Conservation (phyloP, 2,797 vertebrate genomes). For the Periophthalmus magnuspinnatus region DNA sequence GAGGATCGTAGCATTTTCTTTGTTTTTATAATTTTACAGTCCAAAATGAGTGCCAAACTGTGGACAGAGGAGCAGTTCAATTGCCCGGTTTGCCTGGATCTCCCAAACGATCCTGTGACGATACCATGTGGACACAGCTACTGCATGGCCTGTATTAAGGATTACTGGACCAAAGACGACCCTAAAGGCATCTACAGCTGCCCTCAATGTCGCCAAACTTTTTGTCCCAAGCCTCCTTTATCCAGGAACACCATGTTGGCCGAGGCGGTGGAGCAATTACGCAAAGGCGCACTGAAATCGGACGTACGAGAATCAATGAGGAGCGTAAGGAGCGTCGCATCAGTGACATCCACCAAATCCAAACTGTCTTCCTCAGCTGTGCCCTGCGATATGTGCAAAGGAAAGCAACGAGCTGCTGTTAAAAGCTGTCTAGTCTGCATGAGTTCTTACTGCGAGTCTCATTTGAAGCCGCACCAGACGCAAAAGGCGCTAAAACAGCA, state of each 20-base stretch:
- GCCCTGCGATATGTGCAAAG: slow-evolving; percentile 75
- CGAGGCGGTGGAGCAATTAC: slow-evolving; percentile 81
- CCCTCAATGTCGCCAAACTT: slow-evolving; percentile 78
- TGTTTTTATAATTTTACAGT: neutral
- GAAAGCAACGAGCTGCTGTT: slow-evolving; percentile 54
- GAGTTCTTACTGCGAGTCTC: slow-evolving; percentile 77
- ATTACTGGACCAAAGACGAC: slow-evolving; percentile 79
- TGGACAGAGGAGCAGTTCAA: slow-evolving; percentile 86
- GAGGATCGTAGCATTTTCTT: neutral
- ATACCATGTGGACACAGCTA: slow-evolving; percentile 85
- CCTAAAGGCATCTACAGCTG: slow-evolving; percentile 76
- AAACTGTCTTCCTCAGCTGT: slow-evolving; percentile 52
- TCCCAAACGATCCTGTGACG: slow-evolving; percentile 79
- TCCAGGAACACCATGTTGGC: slow-evolving; percentile 83
- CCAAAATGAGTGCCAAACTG: slow-evolving; percentile 64
- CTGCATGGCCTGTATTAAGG: slow-evolving; percentile 80
- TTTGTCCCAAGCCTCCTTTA: slow-evolving; percentile 73
- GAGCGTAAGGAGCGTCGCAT: slow-evolving; percentile 24
- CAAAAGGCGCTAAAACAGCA: slow-evolving; percentile 72
- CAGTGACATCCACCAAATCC: slow-evolving; percentile 36
- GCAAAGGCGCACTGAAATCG: slow-evolving; percentile 53
- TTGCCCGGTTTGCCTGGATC: slow-evolving; percentile 82
- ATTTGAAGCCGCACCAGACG: slow-evolving; percentile 77
- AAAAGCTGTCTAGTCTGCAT: slow-evolving; percentile 80
- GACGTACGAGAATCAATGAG: slow-evolving; percentile 65